Conservation (phyloP, 2,113 vertebrate genomes). For the Catharus minimus region DNA sequence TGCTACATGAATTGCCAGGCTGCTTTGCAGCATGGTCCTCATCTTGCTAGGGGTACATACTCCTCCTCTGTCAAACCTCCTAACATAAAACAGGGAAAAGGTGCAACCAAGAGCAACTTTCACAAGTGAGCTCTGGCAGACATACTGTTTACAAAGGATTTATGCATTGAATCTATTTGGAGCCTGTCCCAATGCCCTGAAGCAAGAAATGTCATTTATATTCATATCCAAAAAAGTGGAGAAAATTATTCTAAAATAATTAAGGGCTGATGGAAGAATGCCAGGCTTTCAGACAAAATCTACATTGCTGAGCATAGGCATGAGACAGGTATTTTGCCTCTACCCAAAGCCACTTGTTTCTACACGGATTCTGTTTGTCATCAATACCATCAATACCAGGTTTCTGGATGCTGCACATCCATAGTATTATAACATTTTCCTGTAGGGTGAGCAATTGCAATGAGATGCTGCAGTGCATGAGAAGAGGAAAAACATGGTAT, state of each 20-base stretch:
- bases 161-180: neutral
- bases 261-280: neutral
- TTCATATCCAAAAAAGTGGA: neutral
- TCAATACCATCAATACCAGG: neutral
- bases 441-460: neutral
- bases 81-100: neutral
- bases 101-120: neutral
- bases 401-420: neutral
- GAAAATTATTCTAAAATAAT: neutral
- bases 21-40: neutral
- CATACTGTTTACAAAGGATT: neutral
- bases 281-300: neutral
- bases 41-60: neutral
- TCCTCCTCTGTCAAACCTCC: neutral
- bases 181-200: neutral
- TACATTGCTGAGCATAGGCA: rapidly evolving
- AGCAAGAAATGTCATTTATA: neutral
- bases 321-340: neutral
- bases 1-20: neutral
- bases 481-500: neutral
- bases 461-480: neutral
- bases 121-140: neutral
- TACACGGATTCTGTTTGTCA: neutral
- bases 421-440: neutral
- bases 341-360: constrained; percentile 14